Conservation (phyloP, 2,113 vertebrate genomes). For the Talpa occidentalis region DNA sequence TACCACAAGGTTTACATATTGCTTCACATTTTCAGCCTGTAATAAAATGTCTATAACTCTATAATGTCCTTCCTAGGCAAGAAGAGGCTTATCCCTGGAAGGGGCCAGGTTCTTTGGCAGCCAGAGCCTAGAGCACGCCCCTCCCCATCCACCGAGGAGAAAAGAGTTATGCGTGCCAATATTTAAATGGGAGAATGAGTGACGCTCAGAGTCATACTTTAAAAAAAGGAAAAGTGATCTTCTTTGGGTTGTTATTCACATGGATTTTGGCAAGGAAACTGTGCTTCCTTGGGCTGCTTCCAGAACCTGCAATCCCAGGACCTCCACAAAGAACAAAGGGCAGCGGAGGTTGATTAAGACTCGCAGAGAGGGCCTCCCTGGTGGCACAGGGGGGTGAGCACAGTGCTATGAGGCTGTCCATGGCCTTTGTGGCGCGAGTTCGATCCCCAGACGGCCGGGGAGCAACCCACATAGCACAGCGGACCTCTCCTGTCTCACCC, state of each 20-base stretch:
- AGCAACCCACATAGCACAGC: too few relatives aligned
- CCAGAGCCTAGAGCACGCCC: not conserved
- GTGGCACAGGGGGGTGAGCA: too few relatives aligned
- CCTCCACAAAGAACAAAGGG: not conserved
- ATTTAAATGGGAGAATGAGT: not conserved
- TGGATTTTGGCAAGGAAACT: conserved; percentile 52
- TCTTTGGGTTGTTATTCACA: not conserved
- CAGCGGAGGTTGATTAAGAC: conserved; percentile 19
- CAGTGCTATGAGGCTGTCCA: too few relatives aligned
- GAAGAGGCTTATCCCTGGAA: not conserved
- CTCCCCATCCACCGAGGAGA: not conserved
- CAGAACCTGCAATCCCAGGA: conserved; percentile 44
- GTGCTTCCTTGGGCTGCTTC: not conserved
- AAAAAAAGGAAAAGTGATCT: not conserved
- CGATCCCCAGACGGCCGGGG: too few relatives aligned
- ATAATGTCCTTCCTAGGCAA: not conserved
- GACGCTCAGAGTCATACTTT: not conserved
- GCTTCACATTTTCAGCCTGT: not conserved
- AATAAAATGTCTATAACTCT: not conserved
- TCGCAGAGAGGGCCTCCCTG: not conserved
- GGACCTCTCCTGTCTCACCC: too few relatives aligned
- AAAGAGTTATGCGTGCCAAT: not conserved
- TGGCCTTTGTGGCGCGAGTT: too few relatives aligned
- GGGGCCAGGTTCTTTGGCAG: not conserved
- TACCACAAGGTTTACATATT: not conserved